Evolutionary conservation across 37 sponge, comb jelly and placozoan species (phyloP).

Genomic region (Beroe forskalii): DNA sequence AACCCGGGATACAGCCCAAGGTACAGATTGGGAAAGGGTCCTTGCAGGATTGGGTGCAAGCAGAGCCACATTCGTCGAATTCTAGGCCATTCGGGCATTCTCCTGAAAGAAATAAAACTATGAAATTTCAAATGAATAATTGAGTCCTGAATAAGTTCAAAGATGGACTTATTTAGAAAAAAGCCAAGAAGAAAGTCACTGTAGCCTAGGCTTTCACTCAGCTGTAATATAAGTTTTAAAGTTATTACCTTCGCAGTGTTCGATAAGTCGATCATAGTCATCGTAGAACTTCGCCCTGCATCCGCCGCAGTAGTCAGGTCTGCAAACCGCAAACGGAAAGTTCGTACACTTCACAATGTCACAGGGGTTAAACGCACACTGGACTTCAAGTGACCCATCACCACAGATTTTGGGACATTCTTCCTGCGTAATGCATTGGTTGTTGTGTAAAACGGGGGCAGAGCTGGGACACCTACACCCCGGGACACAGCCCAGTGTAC

Average conservation of each 20-base stretch:
- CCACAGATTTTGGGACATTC: background rate
- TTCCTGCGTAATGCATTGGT: background rate
- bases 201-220: no score
- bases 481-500: background rate
- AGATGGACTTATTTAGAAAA: no score
- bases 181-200: no score
- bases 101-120: background rate
- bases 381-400: background rate
- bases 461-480: background rate
- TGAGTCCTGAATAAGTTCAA: no score
- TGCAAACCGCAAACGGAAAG: background rate
- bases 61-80: slow-evolving; percentile 2
- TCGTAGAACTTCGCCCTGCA: slow-evolving; percentile 40
- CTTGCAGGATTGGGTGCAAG: background rate
- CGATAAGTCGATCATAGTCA: background rate
- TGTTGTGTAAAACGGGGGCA: background rate
- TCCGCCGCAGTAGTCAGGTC: slow-evolving; percentile 42
- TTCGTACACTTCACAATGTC: background rate
- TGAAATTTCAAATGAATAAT: no score
- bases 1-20: background rate
- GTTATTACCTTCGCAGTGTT: slow-evolving; percentile 44
- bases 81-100: background rate
- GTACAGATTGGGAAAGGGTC: background rate
- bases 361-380: slow-evolving; percentile 9
- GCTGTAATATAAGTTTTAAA: no score